A percentile compares a stretch with the other conserved stretches of the same genome.
Evolutionary conservation across 2,113 vertebrate genomes (phyloP).

Genomic region (Crotalus tigris): DNA sequence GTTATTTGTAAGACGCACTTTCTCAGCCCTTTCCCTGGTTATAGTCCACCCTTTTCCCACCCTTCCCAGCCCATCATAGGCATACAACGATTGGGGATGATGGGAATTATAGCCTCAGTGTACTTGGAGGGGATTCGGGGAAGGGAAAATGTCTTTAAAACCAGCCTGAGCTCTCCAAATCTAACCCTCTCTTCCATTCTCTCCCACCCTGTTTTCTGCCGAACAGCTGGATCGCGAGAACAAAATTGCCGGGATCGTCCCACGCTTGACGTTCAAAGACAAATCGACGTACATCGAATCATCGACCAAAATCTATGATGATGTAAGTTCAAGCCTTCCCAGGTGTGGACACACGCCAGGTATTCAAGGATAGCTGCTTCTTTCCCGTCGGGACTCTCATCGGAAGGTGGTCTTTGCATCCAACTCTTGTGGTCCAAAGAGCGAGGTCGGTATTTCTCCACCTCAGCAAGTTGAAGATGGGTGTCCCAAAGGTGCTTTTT

Average conservation of each 20-base stretch:
- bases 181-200: not conserved
- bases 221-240: conserved; percentile 87
- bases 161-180: not conserved
- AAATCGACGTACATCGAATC: conserved; percentile 92
- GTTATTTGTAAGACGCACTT: not conserved
- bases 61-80: not conserved
- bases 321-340: conserved; percentile 72
- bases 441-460: not conserved
- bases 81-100: too few relatives aligned
- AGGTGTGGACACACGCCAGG: not conserved
- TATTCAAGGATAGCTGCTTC: not conserved
- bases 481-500: too few relatives aligned
- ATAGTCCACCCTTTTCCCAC: not conserved
- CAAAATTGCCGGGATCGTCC: conserved; percentile 81
- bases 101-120: not conserved
- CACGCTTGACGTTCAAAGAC: conserved; percentile 82
- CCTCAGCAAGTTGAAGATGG: not conserved
- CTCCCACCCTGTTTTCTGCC: not conserved
- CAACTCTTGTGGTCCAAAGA: too few relatives aligned
- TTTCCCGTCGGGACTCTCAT: not conserved
- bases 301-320: conserved; percentile 92
- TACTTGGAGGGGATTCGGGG: not conserved
- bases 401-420: not conserved
- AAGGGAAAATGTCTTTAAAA: not conserved
- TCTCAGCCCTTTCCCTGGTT: not conserved